Evolutionary conservation across 2,797 vertebrate species (phyloP), one percentile per base, ranked within the genome.

Genomic region (Enteromius trimaculatus): DNA sequence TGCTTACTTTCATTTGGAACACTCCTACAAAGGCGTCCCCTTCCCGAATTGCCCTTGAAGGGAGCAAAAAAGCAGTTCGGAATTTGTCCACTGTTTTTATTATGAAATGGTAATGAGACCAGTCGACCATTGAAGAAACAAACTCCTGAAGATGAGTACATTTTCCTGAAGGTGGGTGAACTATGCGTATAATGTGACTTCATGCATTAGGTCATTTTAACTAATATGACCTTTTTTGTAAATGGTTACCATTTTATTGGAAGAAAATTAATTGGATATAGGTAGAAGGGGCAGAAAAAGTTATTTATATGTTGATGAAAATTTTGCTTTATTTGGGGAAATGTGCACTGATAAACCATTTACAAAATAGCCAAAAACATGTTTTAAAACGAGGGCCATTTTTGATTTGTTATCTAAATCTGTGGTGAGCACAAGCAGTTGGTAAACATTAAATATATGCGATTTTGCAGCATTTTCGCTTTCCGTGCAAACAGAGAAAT

Each of bases 371-470:
- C n/a, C n/a, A 60, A 13, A 4, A 10, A 4, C 69, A 47, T 29
- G 42, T 49, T 10, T 19, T 47, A 29, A 71, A 71, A n/a, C 17
- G 47, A 47, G 4, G 26, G 2, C 6, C 29, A 21, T 19, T 74
- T 74, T 74, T 53, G 26, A 14, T 74, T 53, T 74, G 17, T 74
- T 72, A 13, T 34, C 31, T 53, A n/a, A 34, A 53, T 72, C 17
- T 72, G 47, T 4, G 19, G 31, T 74, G 49, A 53, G 26, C 71
- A 31, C 1, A 53, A 74, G 2, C 47, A 3, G 17, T 51, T 11
- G 1, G 13, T 31, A 31, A 72, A 21, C 70, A 72, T 34, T 9
- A 51, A 72, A 31, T 72, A 21, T 72, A 34, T 74, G 16, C 21
- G 9, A 78, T 60, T 42, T 31, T 65, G 55, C 26, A 17, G 49